phyloP scores from a whole-genome alignment of 2,888 invertebrate species.

The Nesidiocoris tenuis region DNA sequence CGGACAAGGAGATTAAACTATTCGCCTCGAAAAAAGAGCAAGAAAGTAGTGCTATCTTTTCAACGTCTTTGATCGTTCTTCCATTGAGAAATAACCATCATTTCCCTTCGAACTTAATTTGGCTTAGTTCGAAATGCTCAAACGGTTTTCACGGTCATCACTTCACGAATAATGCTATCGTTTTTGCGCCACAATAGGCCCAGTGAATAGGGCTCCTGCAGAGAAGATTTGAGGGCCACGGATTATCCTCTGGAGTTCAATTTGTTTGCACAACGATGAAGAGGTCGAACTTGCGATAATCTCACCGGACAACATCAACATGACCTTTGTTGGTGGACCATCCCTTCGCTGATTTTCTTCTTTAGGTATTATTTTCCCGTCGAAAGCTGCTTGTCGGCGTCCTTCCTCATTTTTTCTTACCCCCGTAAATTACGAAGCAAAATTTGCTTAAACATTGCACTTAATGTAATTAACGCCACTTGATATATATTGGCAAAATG shows the following conservation, averaged over 20 bases:
- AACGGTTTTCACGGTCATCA: not conserved
- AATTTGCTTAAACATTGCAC: too few relatives aligned
- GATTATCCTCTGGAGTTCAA: not conserved
- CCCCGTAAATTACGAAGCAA: too few relatives aligned
- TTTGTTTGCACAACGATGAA: not conserved
- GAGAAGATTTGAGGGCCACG: not conserved
- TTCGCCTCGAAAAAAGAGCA: not conserved
- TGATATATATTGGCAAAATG: too few relatives aligned
- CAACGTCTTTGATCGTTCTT: constrained; percentile 11
- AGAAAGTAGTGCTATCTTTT: constrained; percentile 7
- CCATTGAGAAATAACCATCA: not conserved
- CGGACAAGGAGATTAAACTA: not conserved
- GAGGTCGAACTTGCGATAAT: not conserved
- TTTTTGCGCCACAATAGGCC: too few relatives aligned
- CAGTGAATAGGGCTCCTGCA: not conserved
- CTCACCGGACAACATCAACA: not conserved
- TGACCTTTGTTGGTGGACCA: not conserved
- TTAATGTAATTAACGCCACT: too few relatives aligned
- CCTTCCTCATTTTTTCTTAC: too few relatives aligned
- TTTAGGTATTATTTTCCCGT: not conserved
- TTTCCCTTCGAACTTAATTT: constrained; percentile 10
- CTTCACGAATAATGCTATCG: not conserved
- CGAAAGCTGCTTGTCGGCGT: too few relatives aligned
- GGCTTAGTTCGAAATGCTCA: not conserved
- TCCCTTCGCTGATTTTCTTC: not conserved